These are phyloP conservation scores for Atta cephalotes DNA, from an alignment of 1,140 invertebrate species.

Conservation along the genomic window DNA sequence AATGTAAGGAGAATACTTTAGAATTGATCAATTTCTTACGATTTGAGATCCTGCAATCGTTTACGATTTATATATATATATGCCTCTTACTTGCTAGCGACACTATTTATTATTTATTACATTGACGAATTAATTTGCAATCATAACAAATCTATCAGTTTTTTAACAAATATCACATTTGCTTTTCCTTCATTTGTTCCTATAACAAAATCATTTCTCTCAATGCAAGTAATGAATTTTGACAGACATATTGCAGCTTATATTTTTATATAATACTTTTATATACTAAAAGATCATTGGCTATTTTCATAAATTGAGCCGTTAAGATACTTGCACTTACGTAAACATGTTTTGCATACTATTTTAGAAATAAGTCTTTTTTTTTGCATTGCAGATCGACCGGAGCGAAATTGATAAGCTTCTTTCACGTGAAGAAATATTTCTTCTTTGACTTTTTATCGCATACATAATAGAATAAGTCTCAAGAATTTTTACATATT, in stretches of 20 bases:
- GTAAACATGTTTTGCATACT: not conserved
- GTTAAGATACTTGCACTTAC: not conserved
- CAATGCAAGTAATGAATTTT: not conserved
- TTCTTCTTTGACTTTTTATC: constrained; percentile 4
- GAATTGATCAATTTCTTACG: too few species aligned
- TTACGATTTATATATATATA: too few species aligned
- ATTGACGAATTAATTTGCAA: too few species aligned
- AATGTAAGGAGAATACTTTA: too few species aligned
- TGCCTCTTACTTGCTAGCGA: too few species aligned
- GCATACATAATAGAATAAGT: not conserved
- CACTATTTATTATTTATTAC: too few species aligned
- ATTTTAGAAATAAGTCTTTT: not conserved
- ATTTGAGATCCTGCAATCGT: too few species aligned
- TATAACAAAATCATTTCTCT: too few species aligned
- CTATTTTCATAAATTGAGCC: not conserved
- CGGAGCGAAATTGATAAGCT: constrained; percentile 2
- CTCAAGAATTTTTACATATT: not conserved
- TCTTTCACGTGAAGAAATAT: not conserved
- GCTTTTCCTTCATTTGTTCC: too few species aligned
- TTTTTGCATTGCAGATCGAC: not conserved
- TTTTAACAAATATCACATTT: too few species aligned
- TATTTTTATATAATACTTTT: not conserved
- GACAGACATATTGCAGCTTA: not conserved
- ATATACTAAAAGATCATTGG: not conserved
- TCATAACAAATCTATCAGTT: too few species aligned